Base-by-base conservation (phyloP, 2,797 vertebrate species). In the Cynopterus sphinx region DNA sequence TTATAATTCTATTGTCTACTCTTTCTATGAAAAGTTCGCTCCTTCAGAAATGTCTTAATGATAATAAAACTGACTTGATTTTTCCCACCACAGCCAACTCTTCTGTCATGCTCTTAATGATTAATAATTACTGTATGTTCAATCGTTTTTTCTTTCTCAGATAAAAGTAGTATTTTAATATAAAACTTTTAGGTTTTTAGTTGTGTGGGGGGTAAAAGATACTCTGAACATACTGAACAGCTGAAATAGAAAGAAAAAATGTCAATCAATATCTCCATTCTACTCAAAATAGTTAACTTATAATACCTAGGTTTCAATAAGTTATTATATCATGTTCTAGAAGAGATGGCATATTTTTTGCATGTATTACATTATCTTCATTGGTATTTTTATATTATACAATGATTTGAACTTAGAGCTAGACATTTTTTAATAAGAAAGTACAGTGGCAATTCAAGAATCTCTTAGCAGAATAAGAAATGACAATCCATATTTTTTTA, bases 61-160 rank as follows among this genome's bases (percentile, higher is more conserved):
- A 99, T 98, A 99, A 98, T 98, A 98, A 98, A 98, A 98, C 97
- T 96, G 98, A 98, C 98, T 98, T 98, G 98, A 98, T 98, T 98
- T 97, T 98, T 98, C 98, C 98, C 98, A 98, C 96, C 97, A 96
- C 98, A 98, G 98, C 98, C 98, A 98, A 98, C 98, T 98, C 98
- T 98, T 97, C 98, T 98, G 98, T 98, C 98, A 98, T 95, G 97
- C 97, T 98, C 98, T 98, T 98, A 99, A 98, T 98, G 98, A 99
- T 99, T 99, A 98, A 98, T 98, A 98, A 98, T 98, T 96, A 98
- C 95, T 98, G 94, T 97, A 96, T 98, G 96, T 97, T 98, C 98
- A 98, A 98, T 98, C 97, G 63, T 98, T 98, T 98, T 98, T 98
- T 97, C 93, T 97, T 98, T 67, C 57, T 49, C 41, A 97, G 98